Conservation (phyloP, 2,888 invertebrate genomes). For the Tenthredo amoena region DNA sequence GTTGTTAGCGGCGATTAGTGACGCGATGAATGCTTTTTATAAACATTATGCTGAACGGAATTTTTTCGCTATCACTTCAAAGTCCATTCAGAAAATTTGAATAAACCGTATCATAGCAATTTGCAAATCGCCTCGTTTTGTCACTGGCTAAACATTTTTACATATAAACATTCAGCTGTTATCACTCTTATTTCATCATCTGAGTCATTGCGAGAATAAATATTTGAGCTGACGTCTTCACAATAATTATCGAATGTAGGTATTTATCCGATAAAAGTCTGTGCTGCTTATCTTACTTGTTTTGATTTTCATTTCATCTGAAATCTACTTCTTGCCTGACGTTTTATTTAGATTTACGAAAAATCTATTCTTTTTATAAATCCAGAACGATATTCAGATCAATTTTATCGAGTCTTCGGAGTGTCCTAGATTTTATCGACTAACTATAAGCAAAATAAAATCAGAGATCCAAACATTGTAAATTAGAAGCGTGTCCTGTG, state of each 20-base stretch:
- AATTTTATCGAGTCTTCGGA: neutral
- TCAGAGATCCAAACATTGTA: neutral
- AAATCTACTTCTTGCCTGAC: neutral
- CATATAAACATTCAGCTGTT: neutral
- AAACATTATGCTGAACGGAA: neutral
- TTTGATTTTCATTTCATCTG: neutral
- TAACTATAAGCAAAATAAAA: neutral
- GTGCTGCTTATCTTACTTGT: neutral
- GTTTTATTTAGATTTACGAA: neutral
- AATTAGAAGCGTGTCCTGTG: neutral
- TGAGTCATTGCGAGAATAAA: neutral
- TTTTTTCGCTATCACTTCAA: neutral
- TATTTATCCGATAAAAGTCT: neutral
- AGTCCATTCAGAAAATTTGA: neutral
- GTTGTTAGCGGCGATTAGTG: neutral
- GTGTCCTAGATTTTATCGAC: conserved; percentile 8
- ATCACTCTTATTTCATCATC: neutral
- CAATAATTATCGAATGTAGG: neutral
- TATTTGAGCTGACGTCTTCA: neutral
- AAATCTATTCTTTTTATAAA: conserved; percentile 23
- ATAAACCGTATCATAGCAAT: neutral
- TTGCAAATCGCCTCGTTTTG: neutral
- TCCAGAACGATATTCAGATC: neutral
- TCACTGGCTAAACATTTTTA: neutral
- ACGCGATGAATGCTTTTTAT: neutral